Percentiles rank a stretch among this genome's conserved stretches.
These are phyloP conservation scores for Rhinichthys klamathensis DNA, from an alignment of 2,113 vertebrate genomes.

Conservation along the genomic window DNA sequence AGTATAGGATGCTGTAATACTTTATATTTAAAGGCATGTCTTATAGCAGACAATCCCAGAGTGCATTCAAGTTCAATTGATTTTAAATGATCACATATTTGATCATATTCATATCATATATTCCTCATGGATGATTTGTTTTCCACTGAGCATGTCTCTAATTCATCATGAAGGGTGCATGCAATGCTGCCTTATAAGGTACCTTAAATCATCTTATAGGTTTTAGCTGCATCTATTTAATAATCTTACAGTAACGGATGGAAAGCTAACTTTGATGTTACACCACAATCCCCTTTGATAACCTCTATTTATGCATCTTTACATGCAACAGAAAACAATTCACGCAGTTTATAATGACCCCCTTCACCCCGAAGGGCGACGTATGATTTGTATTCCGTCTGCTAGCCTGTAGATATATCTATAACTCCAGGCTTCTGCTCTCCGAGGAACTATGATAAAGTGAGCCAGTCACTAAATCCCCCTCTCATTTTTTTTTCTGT, in stretches of 20 bases:
- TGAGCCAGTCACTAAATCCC: constrained; percentile 10
- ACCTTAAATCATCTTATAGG: not conserved
- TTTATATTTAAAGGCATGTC: not conserved
- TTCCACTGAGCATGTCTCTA: not conserved
- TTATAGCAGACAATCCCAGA: not conserved
- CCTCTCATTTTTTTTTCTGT: not conserved
- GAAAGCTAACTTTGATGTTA: not conserved
- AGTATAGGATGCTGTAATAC: not conserved
- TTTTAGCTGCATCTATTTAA: not conserved
- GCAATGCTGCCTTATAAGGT: not conserved
- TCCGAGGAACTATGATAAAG: constrained; percentile 10
- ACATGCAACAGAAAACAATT: constrained; percentile 13
- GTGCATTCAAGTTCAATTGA: not conserved
- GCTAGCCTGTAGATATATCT: constrained; percentile 17
- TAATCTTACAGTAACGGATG: not conserved
- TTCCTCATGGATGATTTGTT: not conserved
- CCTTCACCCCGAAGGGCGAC: not conserved
- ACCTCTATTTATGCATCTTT: not conserved
- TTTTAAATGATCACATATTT: not conserved
- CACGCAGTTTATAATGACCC: not conserved
- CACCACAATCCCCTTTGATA: not conserved
- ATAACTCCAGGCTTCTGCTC: constrained; percentile 19
- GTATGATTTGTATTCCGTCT: constrained; percentile 39
- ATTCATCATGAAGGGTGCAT: not conserved
- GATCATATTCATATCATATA: too few species aligned